phyloP scores from a whole-genome alignment of 2,113 vertebrate species.

The Epinephelus cyanopodus region DNA sequence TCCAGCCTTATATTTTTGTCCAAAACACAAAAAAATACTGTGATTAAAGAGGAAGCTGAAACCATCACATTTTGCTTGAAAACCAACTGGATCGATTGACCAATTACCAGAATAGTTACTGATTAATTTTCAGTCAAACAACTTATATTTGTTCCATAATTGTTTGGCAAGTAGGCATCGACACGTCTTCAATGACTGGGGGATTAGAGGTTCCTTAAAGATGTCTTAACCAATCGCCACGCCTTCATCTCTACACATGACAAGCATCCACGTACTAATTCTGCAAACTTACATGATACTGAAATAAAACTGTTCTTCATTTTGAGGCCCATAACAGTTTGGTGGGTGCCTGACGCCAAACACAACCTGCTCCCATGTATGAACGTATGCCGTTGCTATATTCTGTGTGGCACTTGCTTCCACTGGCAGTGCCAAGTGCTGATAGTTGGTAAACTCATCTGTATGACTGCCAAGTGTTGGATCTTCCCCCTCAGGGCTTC shows the following conservation, averaged over 20 bases:
- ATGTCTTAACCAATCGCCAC: neutral
- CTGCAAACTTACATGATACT: neutral
- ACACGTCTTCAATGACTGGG: too few species aligned
- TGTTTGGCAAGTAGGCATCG: neutral
- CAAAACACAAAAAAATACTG: neutral
- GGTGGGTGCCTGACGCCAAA: neutral
- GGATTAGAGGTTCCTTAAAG: neutral
- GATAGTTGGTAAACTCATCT: constrained; percentile 60
- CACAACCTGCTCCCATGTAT: neutral
- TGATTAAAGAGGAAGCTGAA: neutral
- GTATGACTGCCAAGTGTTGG: constrained; percentile 51
- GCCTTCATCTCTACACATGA: neutral
- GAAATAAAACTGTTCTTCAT: neutral
- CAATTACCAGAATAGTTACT: neutral
- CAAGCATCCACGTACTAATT: neutral
- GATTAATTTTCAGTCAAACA: neutral
- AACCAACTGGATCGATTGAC: neutral
- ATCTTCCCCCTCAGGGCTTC: constrained; percentile 28
- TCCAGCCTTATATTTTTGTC: too few species aligned
- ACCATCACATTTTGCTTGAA: neutral
- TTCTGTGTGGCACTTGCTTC: constrained; percentile 9
- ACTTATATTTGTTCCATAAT: neutral
- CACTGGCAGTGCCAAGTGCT: constrained; percentile 21
- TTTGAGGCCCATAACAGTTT: neutral
- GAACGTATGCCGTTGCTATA: neutral